A percentile compares a stretch with the other conserved stretches of the same genome.
phyloP scores from a whole-genome alignment of 2,113 vertebrate genomes.

The Antidorcas marsupialis region DNA sequence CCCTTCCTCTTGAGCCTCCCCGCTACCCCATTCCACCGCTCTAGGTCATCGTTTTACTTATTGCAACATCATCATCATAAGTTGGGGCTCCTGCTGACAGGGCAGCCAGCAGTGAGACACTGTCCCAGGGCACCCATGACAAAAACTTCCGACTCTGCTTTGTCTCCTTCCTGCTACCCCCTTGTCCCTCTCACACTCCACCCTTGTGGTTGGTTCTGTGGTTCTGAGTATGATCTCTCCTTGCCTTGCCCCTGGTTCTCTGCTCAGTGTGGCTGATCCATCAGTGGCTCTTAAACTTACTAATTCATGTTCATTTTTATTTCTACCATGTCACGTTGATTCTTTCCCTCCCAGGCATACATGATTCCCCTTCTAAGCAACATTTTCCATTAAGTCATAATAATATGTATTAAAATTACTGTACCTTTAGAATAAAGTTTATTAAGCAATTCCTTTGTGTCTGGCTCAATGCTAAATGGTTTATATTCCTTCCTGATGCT shows the following conservation, averaged over 20 bases:
- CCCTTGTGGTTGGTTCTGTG: background rate
- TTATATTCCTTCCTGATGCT: background rate
- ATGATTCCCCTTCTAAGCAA: background rate
- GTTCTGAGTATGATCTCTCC: background rate
- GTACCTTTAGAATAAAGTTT: background rate
- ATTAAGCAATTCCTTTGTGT: background rate
- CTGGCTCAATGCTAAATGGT: background rate
- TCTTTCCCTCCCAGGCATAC: background rate
- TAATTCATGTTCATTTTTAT: background rate
- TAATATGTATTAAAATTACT: background rate
- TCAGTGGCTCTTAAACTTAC: background rate
- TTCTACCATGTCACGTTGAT: background rate
- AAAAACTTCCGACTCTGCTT: background rate
- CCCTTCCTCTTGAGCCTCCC: background rate
- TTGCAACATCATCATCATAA: background rate
- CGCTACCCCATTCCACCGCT: rapidly evolving
- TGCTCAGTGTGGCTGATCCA: background rate
- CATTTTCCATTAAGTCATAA: background rate
- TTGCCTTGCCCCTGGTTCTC: background rate
- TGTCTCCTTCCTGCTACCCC: background rate
- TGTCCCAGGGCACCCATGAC: background rate
- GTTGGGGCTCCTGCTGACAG: background rate
- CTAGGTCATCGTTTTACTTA: background rate
- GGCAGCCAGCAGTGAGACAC: background rate
- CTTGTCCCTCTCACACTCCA: rapidly evolving